Evolutionary conservation across 2,888 invertebrate species (phyloP).

Genomic region (Pseudococcus longispinus): DNA sequence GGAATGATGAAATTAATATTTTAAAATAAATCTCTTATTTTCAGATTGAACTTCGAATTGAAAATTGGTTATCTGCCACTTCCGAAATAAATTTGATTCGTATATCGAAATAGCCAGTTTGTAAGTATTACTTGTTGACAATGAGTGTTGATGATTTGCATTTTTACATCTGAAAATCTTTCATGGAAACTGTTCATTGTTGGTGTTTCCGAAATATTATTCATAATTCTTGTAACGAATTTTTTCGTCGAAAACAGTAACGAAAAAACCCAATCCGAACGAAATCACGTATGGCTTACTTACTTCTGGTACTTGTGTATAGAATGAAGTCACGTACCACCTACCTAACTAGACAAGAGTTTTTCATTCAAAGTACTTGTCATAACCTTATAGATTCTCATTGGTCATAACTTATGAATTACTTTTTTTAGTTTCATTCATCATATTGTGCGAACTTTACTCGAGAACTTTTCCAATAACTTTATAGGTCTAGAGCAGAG

Average conservation of each 20-base stretch:
- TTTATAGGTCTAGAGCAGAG: not conserved
- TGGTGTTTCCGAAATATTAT: not conserved
- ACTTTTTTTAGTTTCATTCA: not conserved
- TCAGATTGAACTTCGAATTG: too few relatives aligned
- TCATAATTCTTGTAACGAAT: not conserved
- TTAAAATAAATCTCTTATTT: too few relatives aligned
- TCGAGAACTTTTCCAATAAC: not conserved
- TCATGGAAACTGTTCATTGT: not conserved
- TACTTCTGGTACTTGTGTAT: not conserved
- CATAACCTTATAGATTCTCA: not conserved
- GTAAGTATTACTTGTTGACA: too few relatives aligned
- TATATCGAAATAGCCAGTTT: too few relatives aligned
- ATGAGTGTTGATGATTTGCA: not conserved
- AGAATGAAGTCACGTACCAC: not conserved
- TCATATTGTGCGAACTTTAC: not conserved
- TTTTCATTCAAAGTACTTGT: not conserved
- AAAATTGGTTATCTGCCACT: too few relatives aligned
- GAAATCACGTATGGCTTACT: not conserved
- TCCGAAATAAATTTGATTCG: too few relatives aligned
- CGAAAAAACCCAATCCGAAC: not conserved
- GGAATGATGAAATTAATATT: too few relatives aligned
- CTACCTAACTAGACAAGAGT: not conserved
- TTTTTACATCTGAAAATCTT: not conserved
- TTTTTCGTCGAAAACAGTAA: not conserved
- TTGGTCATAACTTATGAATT: not conserved